Evolutionary conservation across 2,888 invertebrate species (phyloP), one percentile per base, ranked within the genome.

Genomic region (Machimus atricapillus): DNA sequence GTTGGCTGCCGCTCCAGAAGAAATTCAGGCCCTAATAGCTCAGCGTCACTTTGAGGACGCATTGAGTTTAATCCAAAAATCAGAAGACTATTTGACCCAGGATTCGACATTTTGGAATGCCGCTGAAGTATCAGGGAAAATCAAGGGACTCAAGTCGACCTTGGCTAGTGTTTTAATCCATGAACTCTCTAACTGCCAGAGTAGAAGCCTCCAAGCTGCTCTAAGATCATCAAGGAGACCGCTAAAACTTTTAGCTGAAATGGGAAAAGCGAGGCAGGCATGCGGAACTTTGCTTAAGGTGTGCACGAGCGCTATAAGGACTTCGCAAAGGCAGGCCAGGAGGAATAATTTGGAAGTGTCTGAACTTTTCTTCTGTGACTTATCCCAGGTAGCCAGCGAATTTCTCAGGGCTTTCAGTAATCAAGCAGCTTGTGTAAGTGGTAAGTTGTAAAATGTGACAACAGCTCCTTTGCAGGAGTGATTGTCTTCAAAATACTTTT

Each of bases 41-140:
- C 98, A 99, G 92, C 95, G 99, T 90, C 97, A 98, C 92, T 99
- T 99, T 91, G 97, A 98, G 92, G 97, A 97, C 91, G 98, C 98
- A 1, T 96, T 97, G 89, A 94, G 95, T 89, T 93, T 98, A 16
- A 95, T 98, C 89, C 96, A 96, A 89, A 95, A 95, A 90, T 94
- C 94, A 0, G 94, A 94, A 88, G 93, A 94, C 7, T 95, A 94
- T 90, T 91, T 95, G 37, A 88, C 92, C 85, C 89, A 90, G 2
- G 90, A 91, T 52, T 90, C 89, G 1, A 90, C 90, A 31, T 92
- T 92, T 88, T 86, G 90, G 56, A 90, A 91, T 74, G 90, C 90
- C 0, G 89, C 89, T 0, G 90, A 91, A 77, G 91, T 93, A 43
- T 90, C 90, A 19, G 88, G 88, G 2, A 93, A 95, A 94, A 94